A percentile compares a stretch with the other conserved stretches of the same genome.
Conservation (phyloP, 2,888 invertebrate genomes). For the Lymantria dispar region DNA sequence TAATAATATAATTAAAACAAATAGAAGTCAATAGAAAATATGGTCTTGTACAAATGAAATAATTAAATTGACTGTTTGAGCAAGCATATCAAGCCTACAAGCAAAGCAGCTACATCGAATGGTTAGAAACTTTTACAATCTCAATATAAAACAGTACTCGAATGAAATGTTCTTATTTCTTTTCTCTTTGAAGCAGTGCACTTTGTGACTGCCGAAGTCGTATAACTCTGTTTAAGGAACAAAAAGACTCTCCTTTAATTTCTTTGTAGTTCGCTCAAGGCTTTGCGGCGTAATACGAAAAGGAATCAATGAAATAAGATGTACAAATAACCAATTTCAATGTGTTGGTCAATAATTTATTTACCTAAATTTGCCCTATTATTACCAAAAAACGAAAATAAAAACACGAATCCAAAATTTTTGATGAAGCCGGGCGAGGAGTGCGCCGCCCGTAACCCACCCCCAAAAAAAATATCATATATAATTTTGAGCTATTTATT, state of each 20-base stretch:
- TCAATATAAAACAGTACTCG: constrained; percentile 9
- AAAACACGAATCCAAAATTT: too few species aligned
- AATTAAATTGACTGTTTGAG: not conserved
- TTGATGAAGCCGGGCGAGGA: too few species aligned
- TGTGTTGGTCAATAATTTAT: not conserved
- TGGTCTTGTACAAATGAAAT: too few species aligned
- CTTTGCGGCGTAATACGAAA: not conserved
- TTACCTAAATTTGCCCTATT: not conserved
- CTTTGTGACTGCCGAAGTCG: constrained; percentile 43
- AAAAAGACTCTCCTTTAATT: constrained; percentile 34
- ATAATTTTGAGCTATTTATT: too few species aligned
- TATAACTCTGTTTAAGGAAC: constrained; percentile 44
- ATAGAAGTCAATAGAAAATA: too few species aligned
- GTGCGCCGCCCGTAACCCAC: too few species aligned
- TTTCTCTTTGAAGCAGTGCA: constrained; percentile 35
- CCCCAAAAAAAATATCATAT: too few species aligned
- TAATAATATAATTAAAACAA: too few species aligned
- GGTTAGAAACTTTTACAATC: constrained; percentile 23
- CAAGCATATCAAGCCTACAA: constrained; percentile 10
- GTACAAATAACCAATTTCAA: not conserved
- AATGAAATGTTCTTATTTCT: constrained; percentile 23
- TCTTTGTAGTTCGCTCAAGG: constrained; percentile 21
- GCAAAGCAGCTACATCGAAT: constrained; percentile 29
- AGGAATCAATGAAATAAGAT: not conserved
- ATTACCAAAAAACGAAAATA: too few species aligned